Evolutionary conservation across 2,888 invertebrate genomes (phyloP), one percentile per base, ranked within the genome.

Genomic region (Sussaba pulchella): DNA sequence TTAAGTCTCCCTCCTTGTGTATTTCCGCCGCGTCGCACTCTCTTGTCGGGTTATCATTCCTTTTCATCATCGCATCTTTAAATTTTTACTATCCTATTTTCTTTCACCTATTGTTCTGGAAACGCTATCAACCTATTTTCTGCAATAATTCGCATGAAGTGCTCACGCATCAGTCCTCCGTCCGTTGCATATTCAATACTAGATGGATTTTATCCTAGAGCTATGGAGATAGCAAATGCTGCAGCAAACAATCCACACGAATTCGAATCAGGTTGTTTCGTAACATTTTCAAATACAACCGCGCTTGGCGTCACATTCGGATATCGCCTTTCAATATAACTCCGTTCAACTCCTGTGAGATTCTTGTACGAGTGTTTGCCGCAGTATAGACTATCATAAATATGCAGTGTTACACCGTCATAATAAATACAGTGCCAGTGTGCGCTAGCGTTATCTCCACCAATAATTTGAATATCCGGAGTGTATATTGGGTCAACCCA

Each of bases 371-470:
- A 10, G 54, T 26, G 54, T 12, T 10, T 54, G 12, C 21, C 54
- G 21, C 12, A 54, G 9, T 54, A 54, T 10, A 54, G 2, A 24
- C 54, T 54, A 21, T 54, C 26, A 26, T 54, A 54, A 21, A 54
- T 54, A 17, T 54, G 54, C 10, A 54, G 54, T 24, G 12, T 54
- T 14, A 21, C 12, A 2, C 26, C 26, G 26, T 54, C 54, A 17
- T 54, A 54, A 54, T 54, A 54, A 26, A 54, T 54, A 10, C 54
- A 54, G 26, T 54, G 54, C 54, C 26, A 54, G n/a, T 54, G 54
- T 9, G 10, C 24, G 10, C 26, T 14, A 12, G 12, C 54, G n/a
- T 43, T 43, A n/a, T 10, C 43, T 43, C 43, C 43, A n/a, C 24
- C 26, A 19, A 47, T 17, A 17, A 54, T 54, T 17, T 54, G 54